Conservation (phyloP, 2,888 invertebrate species). For the Patella depressa region DNA sequence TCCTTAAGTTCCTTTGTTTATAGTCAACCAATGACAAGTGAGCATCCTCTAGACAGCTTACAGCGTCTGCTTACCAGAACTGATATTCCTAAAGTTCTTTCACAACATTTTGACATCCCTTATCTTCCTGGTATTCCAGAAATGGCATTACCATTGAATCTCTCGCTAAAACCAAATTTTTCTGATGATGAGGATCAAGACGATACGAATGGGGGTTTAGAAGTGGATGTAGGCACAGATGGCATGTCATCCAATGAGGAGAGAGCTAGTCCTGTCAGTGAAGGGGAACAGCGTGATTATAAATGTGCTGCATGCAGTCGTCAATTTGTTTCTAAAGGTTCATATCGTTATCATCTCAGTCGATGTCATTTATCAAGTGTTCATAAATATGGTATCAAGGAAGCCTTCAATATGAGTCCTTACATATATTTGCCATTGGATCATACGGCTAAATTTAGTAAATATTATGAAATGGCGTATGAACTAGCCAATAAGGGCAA, state of each 20-base stretch:
- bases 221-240: constrained; percentile 12
- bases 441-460: constrained; percentile 87
- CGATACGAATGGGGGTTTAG: constrained; percentile 18
- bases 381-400: constrained; percentile 65
- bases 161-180: constrained; percentile 44
- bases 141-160: constrained; percentile 50
- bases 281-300: constrained; percentile 55
- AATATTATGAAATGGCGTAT: constrained; percentile 98
- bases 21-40: constrained; percentile 66
- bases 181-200: constrained; percentile 29
- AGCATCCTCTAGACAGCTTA: constrained; percentile 93
- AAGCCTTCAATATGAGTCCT: constrained; percentile 67
- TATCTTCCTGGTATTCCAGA: constrained; percentile 41
- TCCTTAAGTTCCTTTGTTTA: constrained; percentile 69
- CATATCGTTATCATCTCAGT: constrained; percentile 93
- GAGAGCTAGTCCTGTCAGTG: constrained; percentile 48
- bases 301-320: constrained; percentile 66
- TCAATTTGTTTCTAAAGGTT: constrained; percentile 95
- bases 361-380: constrained; percentile 65
- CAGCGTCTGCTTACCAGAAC: constrained; percentile 97
- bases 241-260: constrained; percentile 29
- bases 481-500: constrained; percentile 90
- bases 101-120: constrained; percentile 15
- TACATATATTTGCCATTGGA: constrained; percentile 69
- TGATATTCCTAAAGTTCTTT: constrained; percentile 75